phyloP scores from a whole-genome alignment of 2,888 invertebrate species.

The Lochmaea capreae region DNA sequence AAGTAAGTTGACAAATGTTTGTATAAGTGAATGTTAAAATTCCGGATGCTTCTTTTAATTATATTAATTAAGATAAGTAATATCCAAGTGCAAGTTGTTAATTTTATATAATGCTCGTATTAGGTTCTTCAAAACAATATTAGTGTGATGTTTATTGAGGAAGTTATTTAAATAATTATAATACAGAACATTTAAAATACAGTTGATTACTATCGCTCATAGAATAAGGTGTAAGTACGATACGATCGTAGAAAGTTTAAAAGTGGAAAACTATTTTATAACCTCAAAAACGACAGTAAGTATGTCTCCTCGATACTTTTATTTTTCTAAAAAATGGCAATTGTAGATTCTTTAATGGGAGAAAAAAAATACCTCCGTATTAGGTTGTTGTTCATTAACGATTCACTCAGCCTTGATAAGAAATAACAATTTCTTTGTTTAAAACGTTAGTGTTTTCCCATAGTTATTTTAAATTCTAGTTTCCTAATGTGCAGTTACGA shows the following conservation, averaged over 20 bases:
- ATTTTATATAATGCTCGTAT: background rate
- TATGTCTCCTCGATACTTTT: background rate
- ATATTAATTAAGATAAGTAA: slow-evolving; percentile 2
- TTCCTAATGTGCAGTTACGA: slow-evolving; percentile 20
- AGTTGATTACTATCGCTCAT: too few relatives aligned
- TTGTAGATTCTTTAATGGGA: background rate
- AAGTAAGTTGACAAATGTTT: background rate
- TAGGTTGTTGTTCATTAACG: slow-evolving; percentile 34
- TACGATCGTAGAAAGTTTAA: too few relatives aligned
- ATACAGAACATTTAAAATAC: too few relatives aligned
- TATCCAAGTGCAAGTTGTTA: background rate
- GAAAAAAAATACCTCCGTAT: slow-evolving; percentile 30
- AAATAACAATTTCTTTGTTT: slow-evolving; percentile 37
- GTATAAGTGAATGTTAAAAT: background rate
- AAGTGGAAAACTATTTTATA: background rate
- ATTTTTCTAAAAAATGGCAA: background rate
- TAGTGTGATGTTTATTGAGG: background rate
- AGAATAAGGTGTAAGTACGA: too few relatives aligned
- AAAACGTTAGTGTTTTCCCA: slow-evolving; percentile 32
- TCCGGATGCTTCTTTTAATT: background rate
- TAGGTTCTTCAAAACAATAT: slow-evolving; percentile 1
- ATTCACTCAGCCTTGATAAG: slow-evolving; percentile 32
- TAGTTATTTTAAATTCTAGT: slow-evolving; percentile 31
- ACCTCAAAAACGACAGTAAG: background rate
- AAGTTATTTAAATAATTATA: background rate